Base-by-base conservation (phyloP, 2,888 invertebrate genomes). In the Cheilosia scutellata region DNA sequence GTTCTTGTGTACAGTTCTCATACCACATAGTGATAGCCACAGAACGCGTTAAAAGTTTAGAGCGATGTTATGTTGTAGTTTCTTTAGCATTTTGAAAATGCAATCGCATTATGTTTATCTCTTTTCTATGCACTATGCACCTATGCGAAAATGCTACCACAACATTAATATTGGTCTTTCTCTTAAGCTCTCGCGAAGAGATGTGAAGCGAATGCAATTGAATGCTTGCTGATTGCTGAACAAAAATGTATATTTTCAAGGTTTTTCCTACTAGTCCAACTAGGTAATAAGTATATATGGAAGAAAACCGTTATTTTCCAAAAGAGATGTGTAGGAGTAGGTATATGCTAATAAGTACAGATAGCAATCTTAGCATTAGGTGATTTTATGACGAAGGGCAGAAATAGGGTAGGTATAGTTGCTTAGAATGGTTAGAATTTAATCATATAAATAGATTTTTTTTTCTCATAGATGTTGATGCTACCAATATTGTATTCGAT, bases 101-200 rank as follows among this genome's bases (percentile, higher is more conserved):
- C n/a, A 31, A 25, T 27, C 58, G 27, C 11, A 33, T 33, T 31
- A 63, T 68, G n/a, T 70, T 75, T 70, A 70, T 84, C 83, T 79
- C 83, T 84, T 58, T 84, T 63, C 51, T 51, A 33, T 70, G 20
- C 68, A 83, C 58, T 72, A 4, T 65, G 44, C n/a, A n/a, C n/a
- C n/a, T 29, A 40, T 33, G 4, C 37, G 16, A 27, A 31, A 16
- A 27, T 53, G 27, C 29, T 13, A 53, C 60, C 20, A 13, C 5
- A 25, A 20, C 20, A 5, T 31, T 25, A 53, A 20, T 11, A 33
- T 51, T 1, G 42, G 66, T 74, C 66, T 42, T 33, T 20, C 44
- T 76, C 66, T 51, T 16, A 20, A 57, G 37, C 62, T 72, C 53
- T 37, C 68, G 33, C 58, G 29, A 70, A 37, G 42, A 47, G 53